These are phyloP conservation scores for Sitodiplosis mosellana DNA, from an alignment of 1,140 invertebrate genomes.

Conservation along the genomic window DNA sequence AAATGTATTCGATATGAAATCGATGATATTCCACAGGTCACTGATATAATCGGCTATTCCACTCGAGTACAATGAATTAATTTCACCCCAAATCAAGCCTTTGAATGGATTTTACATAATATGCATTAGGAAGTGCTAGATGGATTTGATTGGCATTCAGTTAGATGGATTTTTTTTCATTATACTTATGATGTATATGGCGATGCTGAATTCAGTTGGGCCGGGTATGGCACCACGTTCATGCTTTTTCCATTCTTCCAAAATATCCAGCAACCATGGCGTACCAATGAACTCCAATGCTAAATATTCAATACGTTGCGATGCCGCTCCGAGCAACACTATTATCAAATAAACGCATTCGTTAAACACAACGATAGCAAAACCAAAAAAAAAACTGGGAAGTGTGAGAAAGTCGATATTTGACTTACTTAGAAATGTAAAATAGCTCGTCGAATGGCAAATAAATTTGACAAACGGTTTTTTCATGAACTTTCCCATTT, in stretches of 20 bases:
- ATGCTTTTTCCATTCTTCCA: slow-evolving; percentile 52
- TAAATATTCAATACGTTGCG: slow-evolving; percentile 60
- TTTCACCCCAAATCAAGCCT: slow-evolving; percentile 81
- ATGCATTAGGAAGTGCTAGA: no score
- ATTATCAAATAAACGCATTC: no score
- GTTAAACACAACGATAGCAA: neutral
- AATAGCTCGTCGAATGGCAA: slow-evolving; percentile 75
- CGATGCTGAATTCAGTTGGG: slow-evolving; percentile 61
- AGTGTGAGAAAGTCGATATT: neutral
- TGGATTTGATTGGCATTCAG: neutral
- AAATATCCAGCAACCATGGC: slow-evolving; percentile 45
- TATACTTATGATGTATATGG: slow-evolving; percentile 66
- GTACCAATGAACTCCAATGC: slow-evolving; percentile 58
- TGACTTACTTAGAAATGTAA: slow-evolving; percentile 69
- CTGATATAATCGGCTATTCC: slow-evolving; percentile 78
- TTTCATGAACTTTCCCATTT: slow-evolving; percentile 65
- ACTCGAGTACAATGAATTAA: slow-evolving; percentile 67
- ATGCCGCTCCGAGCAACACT: slow-evolving; percentile 67
- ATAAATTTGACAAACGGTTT: slow-evolving; percentile 93
- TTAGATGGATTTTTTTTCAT: no score
- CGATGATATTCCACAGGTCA: slow-evolving; percentile 94
- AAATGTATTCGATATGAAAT: slow-evolving; percentile 86
- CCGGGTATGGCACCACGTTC: slow-evolving; percentile 72
- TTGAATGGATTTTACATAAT: no score
- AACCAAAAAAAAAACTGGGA: neutral